These are phyloP conservation scores for Podarcis siculus DNA, from an alignment of 2,797 vertebrate genomes.

Conservation along the genomic window DNA sequence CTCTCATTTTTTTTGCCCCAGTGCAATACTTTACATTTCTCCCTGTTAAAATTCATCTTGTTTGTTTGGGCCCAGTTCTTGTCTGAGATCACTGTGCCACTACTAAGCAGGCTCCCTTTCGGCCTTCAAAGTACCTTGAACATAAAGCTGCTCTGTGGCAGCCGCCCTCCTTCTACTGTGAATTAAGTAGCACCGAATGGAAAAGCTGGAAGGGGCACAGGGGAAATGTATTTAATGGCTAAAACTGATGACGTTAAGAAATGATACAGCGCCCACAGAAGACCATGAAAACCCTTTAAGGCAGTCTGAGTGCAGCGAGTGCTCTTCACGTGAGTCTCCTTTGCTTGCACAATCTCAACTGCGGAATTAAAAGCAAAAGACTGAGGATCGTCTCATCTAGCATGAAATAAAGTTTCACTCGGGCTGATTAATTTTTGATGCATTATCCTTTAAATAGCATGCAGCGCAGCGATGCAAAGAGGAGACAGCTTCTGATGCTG, in stretches of 20 bases:
- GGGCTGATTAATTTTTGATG: slow-evolving; percentile 51
- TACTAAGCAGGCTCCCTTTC: background rate
- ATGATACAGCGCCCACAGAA: background rate
- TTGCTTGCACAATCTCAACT: background rate
- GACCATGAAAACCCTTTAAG: background rate
- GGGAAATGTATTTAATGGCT: background rate
- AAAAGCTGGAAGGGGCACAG: background rate
- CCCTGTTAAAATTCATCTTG: no score
- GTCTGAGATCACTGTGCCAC: background rate
- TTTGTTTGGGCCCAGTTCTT: no score
- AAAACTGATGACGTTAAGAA: slow-evolving; percentile 29
- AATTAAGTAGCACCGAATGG: background rate
- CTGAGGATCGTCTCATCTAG: slow-evolving; percentile 29
- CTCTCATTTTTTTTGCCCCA: no score
- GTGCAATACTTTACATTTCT: no score
- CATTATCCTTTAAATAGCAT: slow-evolving; percentile 41
- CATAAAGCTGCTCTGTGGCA: background rate
- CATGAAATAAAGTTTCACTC: slow-evolving; percentile 23
- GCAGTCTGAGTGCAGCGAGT: slow-evolving; percentile 4
- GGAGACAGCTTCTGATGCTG: slow-evolving; percentile 11
- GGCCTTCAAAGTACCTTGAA: background rate
- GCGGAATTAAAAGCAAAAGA: background rate
- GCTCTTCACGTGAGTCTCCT: background rate
- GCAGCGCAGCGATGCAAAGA: background rate
- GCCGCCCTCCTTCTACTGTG: background rate